Evolutionary conservation across 2,797 vertebrate genomes (phyloP).

Genomic region (Staurois parvus): DNA sequence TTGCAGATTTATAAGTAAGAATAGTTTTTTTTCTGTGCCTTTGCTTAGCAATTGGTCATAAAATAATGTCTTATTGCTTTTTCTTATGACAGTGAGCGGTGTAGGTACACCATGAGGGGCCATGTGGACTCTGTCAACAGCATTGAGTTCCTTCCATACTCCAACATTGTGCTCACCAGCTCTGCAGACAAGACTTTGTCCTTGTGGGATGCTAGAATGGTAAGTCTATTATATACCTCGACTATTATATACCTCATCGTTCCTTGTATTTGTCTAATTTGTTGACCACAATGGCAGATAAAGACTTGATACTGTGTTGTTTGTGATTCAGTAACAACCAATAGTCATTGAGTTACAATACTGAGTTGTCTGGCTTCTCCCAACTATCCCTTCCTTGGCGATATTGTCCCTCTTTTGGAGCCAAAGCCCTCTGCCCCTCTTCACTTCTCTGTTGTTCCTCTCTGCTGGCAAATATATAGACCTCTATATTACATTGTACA

Average conservation of each 20-base stretch:
- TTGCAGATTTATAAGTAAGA: neutral
- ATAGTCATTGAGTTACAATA: no score
- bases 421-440: no score
- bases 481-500: no score
- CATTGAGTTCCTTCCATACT: constrained; percentile 81
- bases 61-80: constrained; percentile 10
- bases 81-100: constrained; percentile 75
- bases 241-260: neutral
- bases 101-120: constrained; percentile 77
- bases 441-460: no score
- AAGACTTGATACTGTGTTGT: no score
- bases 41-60: neutral
- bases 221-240: constrained; percentile 61
- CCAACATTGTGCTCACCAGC: constrained; percentile 71
- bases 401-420: neutral
- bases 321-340: no score
- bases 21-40: neutral
- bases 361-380: neutral
- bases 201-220: constrained; percentile 74
- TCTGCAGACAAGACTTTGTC: constrained; percentile 75
- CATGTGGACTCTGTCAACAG: constrained; percentile 84
- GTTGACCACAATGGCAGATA: neutral
- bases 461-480: no score
- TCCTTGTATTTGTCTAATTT: neutral
- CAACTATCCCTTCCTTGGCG: neutral